Conservation (phyloP, 1,140 invertebrate species). For the Drosophila biarmipes region DNA sequence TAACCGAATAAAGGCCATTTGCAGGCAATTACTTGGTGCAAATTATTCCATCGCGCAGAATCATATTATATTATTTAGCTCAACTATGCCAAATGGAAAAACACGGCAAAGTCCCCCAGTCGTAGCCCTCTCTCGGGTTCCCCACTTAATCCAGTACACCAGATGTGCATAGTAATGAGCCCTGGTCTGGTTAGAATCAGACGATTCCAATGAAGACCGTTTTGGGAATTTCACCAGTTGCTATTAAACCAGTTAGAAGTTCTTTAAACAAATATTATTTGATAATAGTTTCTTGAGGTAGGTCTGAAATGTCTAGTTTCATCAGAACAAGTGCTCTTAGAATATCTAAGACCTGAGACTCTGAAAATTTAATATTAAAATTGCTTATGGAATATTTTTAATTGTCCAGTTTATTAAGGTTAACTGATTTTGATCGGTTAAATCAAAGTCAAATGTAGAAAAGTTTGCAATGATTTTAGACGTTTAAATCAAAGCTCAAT, state of each 20-base stretch:
- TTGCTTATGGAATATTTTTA: background rate
- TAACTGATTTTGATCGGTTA: constrained; percentile 22
- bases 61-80: constrained; percentile 42
- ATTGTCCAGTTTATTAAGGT: constrained; percentile 14
- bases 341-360: background rate
- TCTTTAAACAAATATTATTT: background rate
- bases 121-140: background rate
- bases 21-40: constrained; percentile 55
- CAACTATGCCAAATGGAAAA: constrained; percentile 47
- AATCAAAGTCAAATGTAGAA: constrained; percentile 22
- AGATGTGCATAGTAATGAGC: constrained; percentile 38
- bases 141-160: constrained; percentile 20
- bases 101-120: constrained; percentile 47
- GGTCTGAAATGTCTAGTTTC: background rate
- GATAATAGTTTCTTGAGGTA: background rate
- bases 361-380: background rate
- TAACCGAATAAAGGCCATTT: constrained; percentile 8
- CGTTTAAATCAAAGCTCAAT: constrained; percentile 13
- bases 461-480: constrained; percentile 11
- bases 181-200: constrained; percentile 8
- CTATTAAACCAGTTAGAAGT: background rate
- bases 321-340: background rate
- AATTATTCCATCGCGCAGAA: constrained; percentile 51
- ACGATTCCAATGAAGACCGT: constrained; percentile 1
- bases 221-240: constrained; percentile 29